These are phyloP conservation scores for Mormyrops attenuatus DNA, from an alignment of 2,797 vertebrate species.

Conservation along the genomic window DNA sequence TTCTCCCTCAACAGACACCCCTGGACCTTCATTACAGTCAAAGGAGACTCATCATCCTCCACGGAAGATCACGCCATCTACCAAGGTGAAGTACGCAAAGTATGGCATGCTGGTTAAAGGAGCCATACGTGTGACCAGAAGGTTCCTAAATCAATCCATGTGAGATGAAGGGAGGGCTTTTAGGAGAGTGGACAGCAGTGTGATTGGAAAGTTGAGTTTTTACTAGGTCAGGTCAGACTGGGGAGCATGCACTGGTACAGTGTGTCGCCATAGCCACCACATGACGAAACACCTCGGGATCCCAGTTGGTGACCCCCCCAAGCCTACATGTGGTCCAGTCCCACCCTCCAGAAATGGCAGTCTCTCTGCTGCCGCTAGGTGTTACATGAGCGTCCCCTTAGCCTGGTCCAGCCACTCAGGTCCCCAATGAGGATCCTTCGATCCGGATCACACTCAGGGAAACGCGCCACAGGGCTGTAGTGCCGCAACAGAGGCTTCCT, in stretches of 20 bases:
- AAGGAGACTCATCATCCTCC: conserved; percentile 71
- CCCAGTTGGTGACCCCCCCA: background rate
- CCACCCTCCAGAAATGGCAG: background rate
- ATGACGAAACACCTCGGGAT: background rate
- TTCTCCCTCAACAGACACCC: conserved; percentile 67
- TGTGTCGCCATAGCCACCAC: background rate
- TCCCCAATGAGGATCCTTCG: background rate
- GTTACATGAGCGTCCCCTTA: background rate
- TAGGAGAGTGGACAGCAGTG: background rate
- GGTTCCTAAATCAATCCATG: background rate
- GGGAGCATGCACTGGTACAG: background rate
- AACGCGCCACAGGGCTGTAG: background rate
- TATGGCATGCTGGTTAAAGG: background rate
- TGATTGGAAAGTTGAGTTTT: background rate
- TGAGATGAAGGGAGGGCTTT: background rate
- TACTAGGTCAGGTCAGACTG: background rate
- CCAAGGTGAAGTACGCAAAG: conserved; percentile 65
- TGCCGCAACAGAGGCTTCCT: background rate
- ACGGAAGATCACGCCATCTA: conserved; percentile 85
- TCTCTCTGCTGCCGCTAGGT: background rate
- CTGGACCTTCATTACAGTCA: conserved; percentile 87
- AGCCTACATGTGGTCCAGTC: background rate
- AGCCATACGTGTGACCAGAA: background rate
- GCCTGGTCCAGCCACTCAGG: background rate
- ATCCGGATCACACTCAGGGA: background rate